Evolutionary conservation across 2,113 vertebrate species (phyloP).

Genomic region (Aix galericulata): DNA sequence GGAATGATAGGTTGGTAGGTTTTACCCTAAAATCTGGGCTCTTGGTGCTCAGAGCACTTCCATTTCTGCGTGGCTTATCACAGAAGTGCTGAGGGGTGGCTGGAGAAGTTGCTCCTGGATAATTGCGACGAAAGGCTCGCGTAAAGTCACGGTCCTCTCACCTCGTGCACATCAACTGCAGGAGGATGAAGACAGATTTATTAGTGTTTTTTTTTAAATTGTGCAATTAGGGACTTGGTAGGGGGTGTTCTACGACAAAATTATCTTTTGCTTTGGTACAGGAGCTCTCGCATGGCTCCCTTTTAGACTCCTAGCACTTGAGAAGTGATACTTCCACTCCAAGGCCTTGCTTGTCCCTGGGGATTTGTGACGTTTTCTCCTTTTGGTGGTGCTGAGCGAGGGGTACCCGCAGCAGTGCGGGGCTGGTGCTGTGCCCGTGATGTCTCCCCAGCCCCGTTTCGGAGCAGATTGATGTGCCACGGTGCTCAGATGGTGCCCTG

Average conservation of each 20-base stretch:
- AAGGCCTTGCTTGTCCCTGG: background rate
- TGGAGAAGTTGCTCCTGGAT: background rate
- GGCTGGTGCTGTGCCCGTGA: fast-evolving
- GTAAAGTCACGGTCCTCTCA: fast-evolving
- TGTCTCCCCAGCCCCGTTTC: background rate
- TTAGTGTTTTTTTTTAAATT: background rate
- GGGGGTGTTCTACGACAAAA: background rate
- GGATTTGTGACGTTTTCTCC: background rate
- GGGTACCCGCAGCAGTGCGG: background rate
- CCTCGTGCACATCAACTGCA: background rate
- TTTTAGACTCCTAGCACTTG: background rate
- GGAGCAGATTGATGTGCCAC: fast-evolving
- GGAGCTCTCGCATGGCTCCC: background rate
- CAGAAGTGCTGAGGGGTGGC: background rate
- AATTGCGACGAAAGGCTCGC: background rate
- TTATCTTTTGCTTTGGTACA: background rate
- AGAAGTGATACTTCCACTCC: background rate
- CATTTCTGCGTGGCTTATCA: background rate
- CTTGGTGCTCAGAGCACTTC: background rate
- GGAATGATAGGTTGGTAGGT: background rate
- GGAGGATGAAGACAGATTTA: background rate
- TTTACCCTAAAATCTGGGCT: fast-evolving
- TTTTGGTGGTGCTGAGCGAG: fast-evolving
- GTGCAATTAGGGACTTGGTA: background rate
- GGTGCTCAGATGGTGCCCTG: background rate